These are phyloP conservation scores for Crotalus helleri DNA, from an alignment of 2,113 vertebrate species.

Conservation along the genomic window DNA sequence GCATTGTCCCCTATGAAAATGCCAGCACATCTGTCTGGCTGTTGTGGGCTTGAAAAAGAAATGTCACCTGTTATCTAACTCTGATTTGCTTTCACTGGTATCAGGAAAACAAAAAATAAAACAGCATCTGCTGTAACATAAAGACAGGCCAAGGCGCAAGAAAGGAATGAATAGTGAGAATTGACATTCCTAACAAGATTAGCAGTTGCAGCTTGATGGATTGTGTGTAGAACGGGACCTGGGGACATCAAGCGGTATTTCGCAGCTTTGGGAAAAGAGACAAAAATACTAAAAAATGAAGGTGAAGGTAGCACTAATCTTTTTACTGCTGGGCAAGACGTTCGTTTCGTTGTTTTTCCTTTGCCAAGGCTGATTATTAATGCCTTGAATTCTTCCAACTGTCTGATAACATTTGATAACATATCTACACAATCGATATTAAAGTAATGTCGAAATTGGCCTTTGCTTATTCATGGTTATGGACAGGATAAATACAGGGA, in stretches of 20 bases:
- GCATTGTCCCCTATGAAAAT: conserved; percentile 15
- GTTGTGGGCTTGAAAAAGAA: conserved; percentile 27
- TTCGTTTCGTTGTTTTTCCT: background rate
- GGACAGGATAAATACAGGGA: background rate
- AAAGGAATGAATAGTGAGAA: conserved; percentile 43
- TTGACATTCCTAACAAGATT: conserved; percentile 36
- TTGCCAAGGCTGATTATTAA: background rate
- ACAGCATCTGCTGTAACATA: conserved; percentile 1
- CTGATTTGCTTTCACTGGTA: conserved; percentile 31
- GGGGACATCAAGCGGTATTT: conserved; percentile 51
- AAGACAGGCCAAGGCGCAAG: conserved; percentile 17
- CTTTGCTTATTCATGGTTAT: background rate
- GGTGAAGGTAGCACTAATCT: background rate
- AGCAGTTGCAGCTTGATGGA: conserved; percentile 44
- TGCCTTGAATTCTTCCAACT: background rate
- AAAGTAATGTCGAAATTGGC: background rate
- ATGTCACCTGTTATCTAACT: conserved; percentile 36
- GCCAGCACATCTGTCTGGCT: conserved; percentile 4
- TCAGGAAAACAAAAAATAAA: background rate
- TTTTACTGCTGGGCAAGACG: background rate
- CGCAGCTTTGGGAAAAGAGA: conserved; percentile 42
- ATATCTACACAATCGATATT: background rate
- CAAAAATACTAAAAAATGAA: background rate
- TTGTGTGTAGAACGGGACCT: conserved; percentile 45
- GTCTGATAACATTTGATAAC: background rate